These are phyloP conservation scores for Corythornis leucogaster DNA, from an alignment of 2,797 vertebrate genomes.

Conservation along the genomic window DNA sequence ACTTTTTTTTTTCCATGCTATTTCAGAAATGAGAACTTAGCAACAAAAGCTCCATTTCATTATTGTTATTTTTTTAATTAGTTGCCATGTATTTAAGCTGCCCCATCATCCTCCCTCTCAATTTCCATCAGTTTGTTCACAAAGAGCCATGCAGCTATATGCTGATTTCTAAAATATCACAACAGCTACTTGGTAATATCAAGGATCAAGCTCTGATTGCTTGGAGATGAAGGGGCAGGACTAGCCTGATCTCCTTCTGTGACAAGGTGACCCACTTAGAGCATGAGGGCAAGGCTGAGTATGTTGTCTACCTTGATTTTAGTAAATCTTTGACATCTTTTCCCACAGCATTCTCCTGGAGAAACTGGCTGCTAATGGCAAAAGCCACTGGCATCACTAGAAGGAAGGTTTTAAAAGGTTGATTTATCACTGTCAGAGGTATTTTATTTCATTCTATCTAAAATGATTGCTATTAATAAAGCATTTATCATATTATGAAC, in stretches of 20 bases:
- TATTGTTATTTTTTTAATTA: not conserved
- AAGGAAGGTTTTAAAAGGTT: not conserved
- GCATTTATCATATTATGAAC: slow-evolving; percentile 5
- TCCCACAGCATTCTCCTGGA: not conserved
- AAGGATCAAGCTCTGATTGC: not conserved
- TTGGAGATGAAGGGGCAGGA: not conserved
- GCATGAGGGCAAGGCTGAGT: not conserved
- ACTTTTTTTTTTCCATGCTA: not conserved
- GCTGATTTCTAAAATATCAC: not conserved
- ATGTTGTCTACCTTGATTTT: not conserved
- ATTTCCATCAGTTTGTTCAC: not conserved
- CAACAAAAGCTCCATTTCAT: not conserved
- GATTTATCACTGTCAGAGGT: not conserved
- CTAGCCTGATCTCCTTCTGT: not conserved
- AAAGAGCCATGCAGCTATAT: not conserved
- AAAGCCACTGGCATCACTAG: not conserved
- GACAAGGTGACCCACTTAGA: not conserved
- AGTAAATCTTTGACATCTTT: not conserved
- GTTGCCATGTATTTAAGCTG: not conserved
- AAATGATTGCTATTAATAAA: slow-evolving; percentile 48
- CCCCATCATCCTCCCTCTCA: not conserved
- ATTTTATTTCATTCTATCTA: slow-evolving; percentile 6
- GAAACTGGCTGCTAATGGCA: not conserved
- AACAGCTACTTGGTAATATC: not conserved
- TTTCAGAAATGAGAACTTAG: not conserved